phyloP scores from a whole-genome alignment of 1,140 invertebrate species.

The Venturia canescens region DNA sequence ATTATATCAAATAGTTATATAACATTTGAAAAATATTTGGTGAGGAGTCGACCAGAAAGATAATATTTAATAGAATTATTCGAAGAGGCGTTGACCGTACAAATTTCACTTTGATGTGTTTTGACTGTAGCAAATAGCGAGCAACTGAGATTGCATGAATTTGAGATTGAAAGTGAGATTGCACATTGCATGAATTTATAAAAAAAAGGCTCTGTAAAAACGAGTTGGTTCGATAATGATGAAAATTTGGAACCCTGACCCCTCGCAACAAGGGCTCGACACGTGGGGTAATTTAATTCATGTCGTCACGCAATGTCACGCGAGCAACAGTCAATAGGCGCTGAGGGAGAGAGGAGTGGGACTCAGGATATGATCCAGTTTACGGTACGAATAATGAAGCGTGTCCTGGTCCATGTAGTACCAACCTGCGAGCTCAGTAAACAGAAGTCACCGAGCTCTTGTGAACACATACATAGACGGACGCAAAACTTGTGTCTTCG shows the following conservation, averaged over 20 bases:
- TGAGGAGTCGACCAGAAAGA: no score
- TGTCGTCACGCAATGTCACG: constrained; percentile 58
- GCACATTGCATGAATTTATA: background rate
- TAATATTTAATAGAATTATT: no score
- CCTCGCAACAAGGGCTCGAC: constrained; percentile 65
- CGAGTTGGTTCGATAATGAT: constrained; percentile 5
- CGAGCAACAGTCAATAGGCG: background rate
- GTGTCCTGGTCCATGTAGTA: constrained; percentile 11
- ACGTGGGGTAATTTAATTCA: constrained; percentile 67
- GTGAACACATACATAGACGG: background rate
- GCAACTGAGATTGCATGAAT: no score
- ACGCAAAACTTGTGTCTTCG: background rate
- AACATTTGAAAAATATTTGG: no score
- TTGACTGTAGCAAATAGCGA: no score
- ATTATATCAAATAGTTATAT: no score
- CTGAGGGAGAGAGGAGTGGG: constrained; percentile 17
- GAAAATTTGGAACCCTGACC: constrained; percentile 58
- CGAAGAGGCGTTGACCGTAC: no score
- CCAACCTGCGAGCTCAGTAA: constrained; percentile 9
- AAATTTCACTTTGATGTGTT: no score
- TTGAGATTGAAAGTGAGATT: no score
- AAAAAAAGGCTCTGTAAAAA: background rate
- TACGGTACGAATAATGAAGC: constrained; percentile 44
- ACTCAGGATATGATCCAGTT: constrained; percentile 29
- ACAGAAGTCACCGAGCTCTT: background rate